These are phyloP conservation scores for Vombatus ursinus DNA, from an alignment of 2,113 vertebrate genomes.

Conservation along the genomic window DNA sequence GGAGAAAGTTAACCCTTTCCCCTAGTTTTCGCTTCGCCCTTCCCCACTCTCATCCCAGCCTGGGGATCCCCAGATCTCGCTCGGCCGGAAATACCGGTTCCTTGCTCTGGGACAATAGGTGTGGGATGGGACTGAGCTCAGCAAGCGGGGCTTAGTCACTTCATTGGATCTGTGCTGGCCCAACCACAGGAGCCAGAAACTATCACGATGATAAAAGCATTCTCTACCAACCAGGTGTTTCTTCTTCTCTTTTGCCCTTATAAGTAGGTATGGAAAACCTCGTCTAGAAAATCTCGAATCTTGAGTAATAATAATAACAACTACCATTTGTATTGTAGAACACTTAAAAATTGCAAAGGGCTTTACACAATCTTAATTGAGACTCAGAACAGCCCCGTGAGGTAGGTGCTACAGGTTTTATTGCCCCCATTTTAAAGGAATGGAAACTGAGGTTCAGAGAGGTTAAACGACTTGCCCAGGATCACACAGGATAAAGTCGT, in stretches of 20 bases:
- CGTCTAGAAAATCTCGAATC: background rate
- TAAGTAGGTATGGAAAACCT: background rate
- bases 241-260: background rate
- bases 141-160: slow-evolving; percentile 71
- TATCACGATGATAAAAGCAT: background rate
- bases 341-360: background rate
- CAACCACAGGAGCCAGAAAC: background rate
- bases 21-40: slow-evolving; percentile 46
- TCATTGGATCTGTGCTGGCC: background rate
- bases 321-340: background rate
- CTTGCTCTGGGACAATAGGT: slow-evolving; percentile 67
- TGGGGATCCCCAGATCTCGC: slow-evolving; percentile 25
- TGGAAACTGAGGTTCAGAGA: background rate
- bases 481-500: background rate
- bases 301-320: background rate
- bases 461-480: background rate
- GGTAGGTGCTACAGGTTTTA: background rate
- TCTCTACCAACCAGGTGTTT: slow-evolving; percentile 8
- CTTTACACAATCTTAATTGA: background rate
- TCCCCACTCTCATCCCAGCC: slow-evolving; percentile 33
- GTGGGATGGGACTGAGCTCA: slow-evolving; percentile 26
- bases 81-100: slow-evolving; percentile 84
- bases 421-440: background rate
- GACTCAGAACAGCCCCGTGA: background rate
- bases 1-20: slow-evolving; percentile 50